phyloP scores from a whole-genome alignment of 2,888 invertebrate species.

The Spodoptera littoralis region DNA sequence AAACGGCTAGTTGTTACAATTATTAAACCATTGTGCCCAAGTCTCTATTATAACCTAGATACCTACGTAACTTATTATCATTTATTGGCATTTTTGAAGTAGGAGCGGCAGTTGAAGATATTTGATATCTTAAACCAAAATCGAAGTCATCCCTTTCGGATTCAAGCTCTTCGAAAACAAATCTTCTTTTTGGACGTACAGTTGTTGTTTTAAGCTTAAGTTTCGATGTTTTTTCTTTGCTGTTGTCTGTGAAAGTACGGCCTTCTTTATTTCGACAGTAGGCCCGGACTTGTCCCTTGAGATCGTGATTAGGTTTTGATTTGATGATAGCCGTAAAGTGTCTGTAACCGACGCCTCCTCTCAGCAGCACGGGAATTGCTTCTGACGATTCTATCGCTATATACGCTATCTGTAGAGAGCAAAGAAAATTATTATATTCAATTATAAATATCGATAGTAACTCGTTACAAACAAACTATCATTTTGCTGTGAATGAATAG shows the following conservation, averaged over 20 bases:
- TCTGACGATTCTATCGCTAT: slow-evolving; percentile 72
- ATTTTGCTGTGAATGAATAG: background rate
- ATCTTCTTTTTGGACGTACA: slow-evolving; percentile 17
- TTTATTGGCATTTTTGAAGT: no score
- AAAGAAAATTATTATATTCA: background rate
- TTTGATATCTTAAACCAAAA: no score
- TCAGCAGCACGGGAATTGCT: slow-evolving; percentile 72
- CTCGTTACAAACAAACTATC: no score
- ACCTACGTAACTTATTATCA: no score
- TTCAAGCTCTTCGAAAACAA: slow-evolving; percentile 20
- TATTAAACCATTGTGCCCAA: no score
- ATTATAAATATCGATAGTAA: background rate
- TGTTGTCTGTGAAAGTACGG: background rate
- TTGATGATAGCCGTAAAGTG: slow-evolving; percentile 69
- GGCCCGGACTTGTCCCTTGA: slow-evolving; percentile 68
- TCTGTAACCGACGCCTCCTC: slow-evolving; percentile 75
- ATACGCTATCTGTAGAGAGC: slow-evolving; percentile 67
- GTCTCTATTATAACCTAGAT: no score
- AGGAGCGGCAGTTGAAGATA: no score
- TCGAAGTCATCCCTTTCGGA: background rate
- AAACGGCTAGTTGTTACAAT: no score
- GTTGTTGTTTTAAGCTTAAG: background rate
- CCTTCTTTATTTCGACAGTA: slow-evolving; percentile 60
- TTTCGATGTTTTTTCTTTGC: no score
- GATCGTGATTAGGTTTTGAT: slow-evolving; percentile 60